Evolutionary conservation across 2,113 vertebrate species (phyloP), one percentile per base, ranked within the genome.

Genomic region (Jacana jacana): DNA sequence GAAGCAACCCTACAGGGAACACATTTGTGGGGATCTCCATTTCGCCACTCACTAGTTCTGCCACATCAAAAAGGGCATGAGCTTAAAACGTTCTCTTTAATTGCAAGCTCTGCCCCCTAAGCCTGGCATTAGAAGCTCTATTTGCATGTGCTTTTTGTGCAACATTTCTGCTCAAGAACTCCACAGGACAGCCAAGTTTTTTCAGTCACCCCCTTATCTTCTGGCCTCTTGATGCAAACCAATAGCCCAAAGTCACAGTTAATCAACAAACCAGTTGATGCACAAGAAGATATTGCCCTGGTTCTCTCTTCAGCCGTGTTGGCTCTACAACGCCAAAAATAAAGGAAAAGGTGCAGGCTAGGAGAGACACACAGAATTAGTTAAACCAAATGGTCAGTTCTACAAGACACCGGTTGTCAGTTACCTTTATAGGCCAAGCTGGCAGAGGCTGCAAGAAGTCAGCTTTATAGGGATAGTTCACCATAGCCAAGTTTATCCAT

Each of bases 401-500:
- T 33, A 13, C 13, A 79, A 88, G 20, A 71, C 7, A 57, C 0
- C 39, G 4, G 18, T 51, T 63, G 28, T 60, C 68, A 69, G 4
- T 97, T 98, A 99, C 99, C 99, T 99, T 96, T 93, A 99, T 91
- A 44, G 99, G 99, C 99, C 99, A 99, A 37, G 97, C 98, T 89
- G 99, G 99, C 75, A 99, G 98, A 55, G 99, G 99, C 96, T 99
- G 98, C 54, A 99, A 98, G 88, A 99, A 99, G 93, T 98, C 98
- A 13, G 98, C 98, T 85, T 98, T 96, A 11, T 99, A 99, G 4
- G 99, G 99, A 75, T 99, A 99, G 95, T 99, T 97, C 85, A 99
- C 99, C 99, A 99, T 99, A 15, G 99, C 99, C 97, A 99, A 97
- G 48, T 99, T 99, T 54, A 99, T 97, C 99, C 99, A 99, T 1